Evolutionary conservation across 1,140 invertebrate species (phyloP).

Genomic region (Oryctes rhinoceros): DNA sequence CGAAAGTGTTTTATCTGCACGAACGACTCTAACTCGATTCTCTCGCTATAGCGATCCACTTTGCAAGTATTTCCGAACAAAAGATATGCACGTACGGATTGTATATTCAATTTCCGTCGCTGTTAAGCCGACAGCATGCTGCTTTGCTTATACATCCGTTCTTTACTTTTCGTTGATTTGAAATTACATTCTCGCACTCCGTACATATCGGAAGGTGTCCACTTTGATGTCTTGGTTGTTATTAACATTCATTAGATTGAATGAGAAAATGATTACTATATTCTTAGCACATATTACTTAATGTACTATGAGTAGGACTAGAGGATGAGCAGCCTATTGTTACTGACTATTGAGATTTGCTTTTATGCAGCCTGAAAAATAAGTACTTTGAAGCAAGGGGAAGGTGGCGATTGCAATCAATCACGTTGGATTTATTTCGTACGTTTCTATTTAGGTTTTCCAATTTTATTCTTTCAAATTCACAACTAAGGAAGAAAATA

Average conservation of each 20-base stretch:
- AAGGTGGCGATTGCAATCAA: too few relatives aligned
- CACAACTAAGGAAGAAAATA: too few relatives aligned
- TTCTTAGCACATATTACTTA: too few relatives aligned
- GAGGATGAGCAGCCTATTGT: too few relatives aligned
- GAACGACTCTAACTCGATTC: conserved; percentile 37
- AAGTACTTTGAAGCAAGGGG: background rate
- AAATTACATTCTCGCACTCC: background rate
- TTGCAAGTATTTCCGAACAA: conserved; percentile 32
- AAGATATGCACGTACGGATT: conserved; percentile 17
- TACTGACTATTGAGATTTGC: background rate
- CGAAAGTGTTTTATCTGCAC: conserved; percentile 38
- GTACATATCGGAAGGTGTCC: background rate
- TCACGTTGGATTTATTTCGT: too few relatives aligned
- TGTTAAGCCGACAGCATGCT: background rate
- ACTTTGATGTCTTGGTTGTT: too few relatives aligned
- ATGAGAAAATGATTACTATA: too few relatives aligned
- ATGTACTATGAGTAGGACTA: too few relatives aligned
- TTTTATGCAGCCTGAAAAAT: background rate
- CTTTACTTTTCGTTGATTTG: background rate
- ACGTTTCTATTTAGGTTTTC: too few relatives aligned
- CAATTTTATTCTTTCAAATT: too few relatives aligned
- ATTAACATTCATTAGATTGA: too few relatives aligned
- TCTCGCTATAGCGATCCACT: conserved; percentile 29
- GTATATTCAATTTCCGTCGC: conserved; percentile 30
- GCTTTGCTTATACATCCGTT: background rate